Evolutionary conservation across 2,888 invertebrate genomes (phyloP), one percentile per base, ranked within the genome.

Genomic region (Hololepta plana): DNA sequence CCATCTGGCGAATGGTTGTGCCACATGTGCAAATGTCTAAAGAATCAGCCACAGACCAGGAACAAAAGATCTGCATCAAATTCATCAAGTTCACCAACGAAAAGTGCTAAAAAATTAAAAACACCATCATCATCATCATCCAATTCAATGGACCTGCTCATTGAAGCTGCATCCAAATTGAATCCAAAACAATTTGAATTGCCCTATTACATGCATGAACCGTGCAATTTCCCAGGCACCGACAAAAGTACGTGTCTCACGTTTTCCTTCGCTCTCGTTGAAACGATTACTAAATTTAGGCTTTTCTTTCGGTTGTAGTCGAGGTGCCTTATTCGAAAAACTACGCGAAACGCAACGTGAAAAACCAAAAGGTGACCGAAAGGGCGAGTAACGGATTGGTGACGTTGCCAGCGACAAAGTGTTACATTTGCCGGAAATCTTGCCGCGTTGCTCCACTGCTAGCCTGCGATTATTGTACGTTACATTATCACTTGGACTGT

Each of bases 1-100:
- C 93, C 93, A 1, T 64, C 67, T 24, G 90, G 91, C 0, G 75
- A 87, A 51, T 95, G 91, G 90, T 54, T 87, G 35, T 93, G 93
- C 45, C 79, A 82, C 40, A 72, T 77, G 38, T 93, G 93, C 49
- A 62, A 58, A 32, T 59, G 64, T 39, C 39, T 56, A 39, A 39
- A 38, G 15, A 36, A 15, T 32, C 38, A 51, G 20, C 56, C 43
- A 2, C 42, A 44, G 29, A 35, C 40, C 2, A 35, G 47, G 2
- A 44, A 36, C 24, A 49, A 50, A 32, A 38, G 52, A 26, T 46
- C 49, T 7, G 37, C 42, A 14, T 49, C 48, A 3, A 44, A 42
- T 2, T 44, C 50, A 1, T 26, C 31, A 8, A 35, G 37, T 16
- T 23, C 32, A n/a, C 19, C 20, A 15, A 9, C 15, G 9, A 35